Base-by-base conservation (phyloP, 2,113 vertebrate species). In the Tachuris rubrigastra region DNA sequence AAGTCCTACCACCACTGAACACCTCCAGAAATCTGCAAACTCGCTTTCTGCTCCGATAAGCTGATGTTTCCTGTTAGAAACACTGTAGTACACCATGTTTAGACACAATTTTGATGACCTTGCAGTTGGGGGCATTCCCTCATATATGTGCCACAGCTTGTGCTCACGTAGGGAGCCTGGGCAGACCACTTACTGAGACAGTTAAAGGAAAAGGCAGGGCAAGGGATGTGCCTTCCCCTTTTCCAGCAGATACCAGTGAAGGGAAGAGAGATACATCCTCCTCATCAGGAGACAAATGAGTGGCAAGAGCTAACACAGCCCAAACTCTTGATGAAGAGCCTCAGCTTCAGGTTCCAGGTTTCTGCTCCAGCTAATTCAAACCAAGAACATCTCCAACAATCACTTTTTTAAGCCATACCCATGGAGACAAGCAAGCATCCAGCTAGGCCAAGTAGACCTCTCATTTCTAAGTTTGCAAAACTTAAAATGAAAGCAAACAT, bases 361-460 rank as follows among this genome's bases (percentile, higher is more conserved):
- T 68, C 44, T 52, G 47, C 47, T 86, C 25, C 52, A 65, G 7
- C 7, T 63, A 35, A 75, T 60, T 68, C 49, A 67, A 80, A 73
- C 2, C 0, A 6, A 74, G 24, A 10, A 14, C 0, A 0, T 12
- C 12, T 12, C 37, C 44, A 60, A 52, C 5, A 22, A 53, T 16
- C 37, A 12, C 46, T 52, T 28, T 17, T 23, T 76, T 80, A 73
- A 69, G 8, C 3, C 28, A 23, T 9, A 31, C 14, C 22, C 25
- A 27, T 3, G 2, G 22, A 12, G 21, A 39, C 62, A 42, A 63
- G n/a, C 33, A 60, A 85, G 21, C 23, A 59, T 33, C 27, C 53
- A 59, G 9, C 10, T 67, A 49, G 12, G 49, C 24, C 56, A 71
- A 90, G 49, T 4, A 94, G 60, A 71, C 10, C 20, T 27, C 31